Conservation (phyloP, 2,797 vertebrate species). For the Borostomias antarcticus region DNA sequence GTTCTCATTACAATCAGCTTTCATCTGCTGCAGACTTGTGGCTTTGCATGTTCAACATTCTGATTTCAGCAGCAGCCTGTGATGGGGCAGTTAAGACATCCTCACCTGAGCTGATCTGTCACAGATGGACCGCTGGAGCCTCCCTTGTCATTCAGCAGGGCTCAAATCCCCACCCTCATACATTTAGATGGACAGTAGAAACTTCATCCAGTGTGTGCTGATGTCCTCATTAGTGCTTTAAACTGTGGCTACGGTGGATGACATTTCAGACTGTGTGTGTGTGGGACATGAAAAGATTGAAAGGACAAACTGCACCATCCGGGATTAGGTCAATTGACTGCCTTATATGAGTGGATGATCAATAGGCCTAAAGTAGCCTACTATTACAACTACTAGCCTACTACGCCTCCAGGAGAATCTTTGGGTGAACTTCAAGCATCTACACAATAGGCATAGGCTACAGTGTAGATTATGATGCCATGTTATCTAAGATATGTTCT, state of each 20-base stretch:
- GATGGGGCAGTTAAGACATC: slow-evolving; percentile 37
- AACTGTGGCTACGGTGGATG: too few relatives aligned
- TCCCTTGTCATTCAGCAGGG: slow-evolving; percentile 53
- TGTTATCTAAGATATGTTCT: too few relatives aligned
- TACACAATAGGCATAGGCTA: too few relatives aligned
- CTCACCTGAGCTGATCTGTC: slow-evolving; percentile 32
- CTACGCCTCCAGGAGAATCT: too few relatives aligned
- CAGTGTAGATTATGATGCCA: too few relatives aligned
- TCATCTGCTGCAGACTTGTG: not conserved
- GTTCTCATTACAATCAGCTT: not conserved
- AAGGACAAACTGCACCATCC: too few relatives aligned
- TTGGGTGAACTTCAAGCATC: too few relatives aligned
- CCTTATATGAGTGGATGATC: not conserved
- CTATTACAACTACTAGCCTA: not conserved
- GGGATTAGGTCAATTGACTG: not conserved
- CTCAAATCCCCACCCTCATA: slow-evolving; percentile 1
- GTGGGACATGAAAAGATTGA: too few relatives aligned
- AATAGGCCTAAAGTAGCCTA: too few relatives aligned
- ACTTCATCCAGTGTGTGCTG: too few relatives aligned
- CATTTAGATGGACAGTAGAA: not conserved
- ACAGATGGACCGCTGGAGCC: slow-evolving; percentile 29
- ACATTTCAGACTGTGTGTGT: too few relatives aligned
- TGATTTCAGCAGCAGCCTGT: slow-evolving; percentile 7
- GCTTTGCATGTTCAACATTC: not conserved
- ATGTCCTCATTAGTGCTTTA: too few relatives aligned